phyloP scores from a whole-genome alignment of 2,888 invertebrate species.

The Trachelus stipa region DNA sequence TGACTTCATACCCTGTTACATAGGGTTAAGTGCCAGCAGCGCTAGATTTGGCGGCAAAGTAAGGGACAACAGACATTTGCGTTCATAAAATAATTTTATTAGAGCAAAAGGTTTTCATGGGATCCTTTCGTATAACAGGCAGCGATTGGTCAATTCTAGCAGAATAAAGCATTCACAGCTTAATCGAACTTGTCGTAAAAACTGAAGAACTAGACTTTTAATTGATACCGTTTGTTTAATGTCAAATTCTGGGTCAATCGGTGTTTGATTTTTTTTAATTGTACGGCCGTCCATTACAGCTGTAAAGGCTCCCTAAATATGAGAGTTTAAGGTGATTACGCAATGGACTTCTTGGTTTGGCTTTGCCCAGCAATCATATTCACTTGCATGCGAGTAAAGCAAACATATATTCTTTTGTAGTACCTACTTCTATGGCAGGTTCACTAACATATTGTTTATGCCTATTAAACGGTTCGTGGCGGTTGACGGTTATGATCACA shows the following conservation, averaged over 20 bases:
- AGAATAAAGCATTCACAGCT: neutral
- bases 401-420: too few relatives aligned
- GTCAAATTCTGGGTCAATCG: too few relatives aligned
- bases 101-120: neutral
- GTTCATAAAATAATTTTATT: neutral
- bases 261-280: too few relatives aligned
- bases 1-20: too few relatives aligned
- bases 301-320: neutral
- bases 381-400: too few relatives aligned
- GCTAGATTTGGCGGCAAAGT: neutral
- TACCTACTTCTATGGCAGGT: too few relatives aligned
- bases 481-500: neutral
- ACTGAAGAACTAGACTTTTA: too few relatives aligned
- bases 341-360: neutral
- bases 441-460: neutral
- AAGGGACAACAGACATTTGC: neutral
- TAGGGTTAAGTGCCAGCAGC: too few relatives aligned
- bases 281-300: too few relatives aligned
- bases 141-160: neutral
- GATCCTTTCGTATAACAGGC: neutral
- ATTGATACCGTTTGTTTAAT: too few relatives aligned
- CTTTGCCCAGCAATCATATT: too few relatives aligned
- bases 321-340: neutral
- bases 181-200: too few relatives aligned
- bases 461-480: neutral